A percentile compares a stretch with the other conserved stretches of the same genome.
Conservation (phyloP, 2,888 invertebrate species). For the Lithophane semibrunnea region DNA sequence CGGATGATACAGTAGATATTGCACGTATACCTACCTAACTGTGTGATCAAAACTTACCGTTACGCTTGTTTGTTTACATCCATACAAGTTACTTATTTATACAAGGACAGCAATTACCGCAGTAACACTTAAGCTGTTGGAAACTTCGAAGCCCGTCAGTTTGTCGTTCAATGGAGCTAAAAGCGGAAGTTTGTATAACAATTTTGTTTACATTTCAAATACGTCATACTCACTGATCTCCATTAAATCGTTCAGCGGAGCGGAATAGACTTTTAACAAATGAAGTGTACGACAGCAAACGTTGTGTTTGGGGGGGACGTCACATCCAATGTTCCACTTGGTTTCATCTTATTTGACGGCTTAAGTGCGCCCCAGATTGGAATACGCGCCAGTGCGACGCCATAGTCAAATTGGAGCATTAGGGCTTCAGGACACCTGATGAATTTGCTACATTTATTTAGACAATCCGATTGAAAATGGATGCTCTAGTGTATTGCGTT, state of each 20-base stretch:
- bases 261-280: conserved; percentile 76
- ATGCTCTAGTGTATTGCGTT: conserved; percentile 29
- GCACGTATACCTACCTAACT: neutral
- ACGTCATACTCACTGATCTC: conserved; percentile 69
- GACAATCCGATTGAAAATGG: conserved; percentile 40
- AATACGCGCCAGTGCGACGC: conserved; percentile 74
- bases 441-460: conserved; percentile 62
- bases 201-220: conserved; percentile 70
- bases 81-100: conserved; percentile 17
- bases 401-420: conserved; percentile 53
- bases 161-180: conserved; percentile 59
- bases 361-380: conserved; percentile 81
- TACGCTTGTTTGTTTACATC: conserved; percentile 1
- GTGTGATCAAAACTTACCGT: neutral
- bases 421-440: conserved; percentile 61
- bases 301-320: conserved; percentile 73
- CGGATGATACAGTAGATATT: neutral
- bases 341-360: conserved; percentile 82
- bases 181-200: conserved; percentile 55
- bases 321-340: conserved; percentile 80
- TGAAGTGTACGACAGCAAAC: conserved; percentile 74
- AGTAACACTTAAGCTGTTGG: conserved; percentile 32
- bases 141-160: conserved; percentile 53
- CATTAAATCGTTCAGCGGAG: conserved; percentile 68
- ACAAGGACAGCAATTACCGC: conserved; percentile 44